Evolutionary conservation across 2,888 invertebrate species (phyloP).

Genomic region (Zhengitettix transpicula): DNA sequence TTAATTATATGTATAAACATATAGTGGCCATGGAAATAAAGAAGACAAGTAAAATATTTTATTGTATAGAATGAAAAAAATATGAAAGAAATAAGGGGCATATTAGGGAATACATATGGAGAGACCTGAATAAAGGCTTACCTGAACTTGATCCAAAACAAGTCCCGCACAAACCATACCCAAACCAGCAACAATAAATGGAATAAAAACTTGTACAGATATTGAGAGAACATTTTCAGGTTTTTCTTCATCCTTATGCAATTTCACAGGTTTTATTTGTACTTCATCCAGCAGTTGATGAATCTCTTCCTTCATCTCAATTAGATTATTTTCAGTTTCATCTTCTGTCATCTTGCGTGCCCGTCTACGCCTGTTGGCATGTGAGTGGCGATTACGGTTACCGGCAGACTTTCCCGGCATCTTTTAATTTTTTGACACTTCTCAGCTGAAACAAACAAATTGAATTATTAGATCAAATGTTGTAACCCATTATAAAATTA

Average conservation of each 20-base stretch:
- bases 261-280: not conserved
- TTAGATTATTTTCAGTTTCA: not conserved
- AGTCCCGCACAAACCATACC: conserved; percentile 85
- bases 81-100: no score
- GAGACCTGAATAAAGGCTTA: conserved; percentile 13
- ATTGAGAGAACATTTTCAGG: conserved; percentile 11
- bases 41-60: no score
- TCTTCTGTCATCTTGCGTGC: not conserved
- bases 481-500: no score
- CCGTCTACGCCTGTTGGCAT: not conserved
- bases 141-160: conserved; percentile 68
- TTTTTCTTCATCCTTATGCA: not conserved
- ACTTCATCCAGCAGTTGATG: not conserved
- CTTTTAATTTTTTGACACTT: not conserved
- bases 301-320: not conserved
- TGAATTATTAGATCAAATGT: no score
- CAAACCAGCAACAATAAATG: conserved; percentile 73
- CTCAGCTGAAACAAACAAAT: no score
- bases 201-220: conserved; percentile 62
- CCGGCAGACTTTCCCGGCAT: not conserved
- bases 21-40: no score
- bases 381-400: not conserved
- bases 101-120: no score
- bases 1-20: no score
- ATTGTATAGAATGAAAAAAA: no score